phyloP scores from a whole-genome alignment of 2,888 invertebrate genomes.

The Acanthopleura granulata region DNA sequence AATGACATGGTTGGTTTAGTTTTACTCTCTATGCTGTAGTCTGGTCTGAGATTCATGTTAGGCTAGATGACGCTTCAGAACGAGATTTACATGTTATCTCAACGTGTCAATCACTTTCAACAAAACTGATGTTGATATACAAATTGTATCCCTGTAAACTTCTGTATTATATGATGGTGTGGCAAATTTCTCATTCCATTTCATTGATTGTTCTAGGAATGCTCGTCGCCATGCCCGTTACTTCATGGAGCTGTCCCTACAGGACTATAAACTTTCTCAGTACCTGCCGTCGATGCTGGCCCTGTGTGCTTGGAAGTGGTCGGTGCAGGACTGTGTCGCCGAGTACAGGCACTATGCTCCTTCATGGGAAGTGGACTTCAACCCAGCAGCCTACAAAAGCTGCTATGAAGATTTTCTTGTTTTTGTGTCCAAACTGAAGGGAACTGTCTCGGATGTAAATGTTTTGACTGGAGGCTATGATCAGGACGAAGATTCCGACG shows the following conservation, averaged over 20 bases:
- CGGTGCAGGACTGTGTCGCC: constrained; percentile 31
- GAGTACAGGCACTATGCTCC: constrained; percentile 8
- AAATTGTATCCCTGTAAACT: too few relatives aligned
- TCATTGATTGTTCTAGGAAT: constrained; percentile 31
- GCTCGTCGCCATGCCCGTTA: constrained; percentile 43
- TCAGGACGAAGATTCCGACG: neutral
- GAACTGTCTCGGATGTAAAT: constrained; percentile 34
- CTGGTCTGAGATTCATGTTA: too few relatives aligned
- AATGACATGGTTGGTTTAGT: too few relatives aligned
- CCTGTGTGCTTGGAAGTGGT: constrained; percentile 47
- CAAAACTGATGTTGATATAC: too few relatives aligned
- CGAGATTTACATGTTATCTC: too few relatives aligned
- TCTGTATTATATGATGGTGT: too few relatives aligned
- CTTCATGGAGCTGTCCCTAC: constrained; percentile 49
- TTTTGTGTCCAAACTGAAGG: constrained; percentile 41
- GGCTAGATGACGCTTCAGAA: too few relatives aligned
- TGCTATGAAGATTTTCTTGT: constrained; percentile 39
- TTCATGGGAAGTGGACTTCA: constrained; percentile 37
- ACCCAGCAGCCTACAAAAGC: constrained; percentile 34
- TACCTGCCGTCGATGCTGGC: constrained; percentile 51
- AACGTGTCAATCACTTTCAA: too few relatives aligned
- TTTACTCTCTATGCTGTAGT: too few relatives aligned
- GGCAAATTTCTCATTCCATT: too few relatives aligned
- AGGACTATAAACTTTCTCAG: constrained; percentile 53
- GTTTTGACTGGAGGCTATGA: neutral